Evolutionary conservation across 1,140 invertebrate species (phyloP).

Genomic region (Globodera ellingtonae): DNA sequence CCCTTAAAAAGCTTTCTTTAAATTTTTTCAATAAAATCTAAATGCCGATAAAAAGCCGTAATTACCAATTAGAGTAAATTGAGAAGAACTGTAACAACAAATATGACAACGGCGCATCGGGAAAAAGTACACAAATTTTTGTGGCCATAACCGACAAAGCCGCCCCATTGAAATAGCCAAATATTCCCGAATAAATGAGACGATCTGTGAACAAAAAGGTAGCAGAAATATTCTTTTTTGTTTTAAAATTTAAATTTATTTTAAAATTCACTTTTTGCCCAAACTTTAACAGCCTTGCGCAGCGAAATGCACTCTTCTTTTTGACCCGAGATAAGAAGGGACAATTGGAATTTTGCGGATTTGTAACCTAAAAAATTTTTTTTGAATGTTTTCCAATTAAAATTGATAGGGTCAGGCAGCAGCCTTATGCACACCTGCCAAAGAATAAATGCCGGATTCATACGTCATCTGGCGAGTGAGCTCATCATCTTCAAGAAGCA

Average conservation of each 20-base stretch:
- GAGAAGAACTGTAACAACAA: constrained; percentile 10
- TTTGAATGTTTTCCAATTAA: not conserved
- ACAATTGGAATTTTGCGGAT: not conserved
- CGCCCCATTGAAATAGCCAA: constrained; percentile 12
- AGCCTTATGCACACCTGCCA: not conserved
- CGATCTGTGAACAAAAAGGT: not conserved
- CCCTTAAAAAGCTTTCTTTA: not conserved
- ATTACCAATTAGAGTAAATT: constrained; percentile 13
- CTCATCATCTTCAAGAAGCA: not conserved
- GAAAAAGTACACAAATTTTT: constrained; percentile 22
- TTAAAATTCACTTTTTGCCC: constrained; percentile 19
- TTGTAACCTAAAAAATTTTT: not conserved
- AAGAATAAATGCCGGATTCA: not conserved
- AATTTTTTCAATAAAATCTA: not conserved
- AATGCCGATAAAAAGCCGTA: not conserved
- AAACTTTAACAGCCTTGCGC: constrained; percentile 5
- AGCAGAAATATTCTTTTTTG: not conserved
- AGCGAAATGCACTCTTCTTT: not conserved
- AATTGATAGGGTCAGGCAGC: not conserved
- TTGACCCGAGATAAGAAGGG: not conserved
- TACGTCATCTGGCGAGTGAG: not conserved
- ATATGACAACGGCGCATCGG: constrained; percentile 4
- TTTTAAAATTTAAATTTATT: not conserved
- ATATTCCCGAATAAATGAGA: constrained; percentile 4
- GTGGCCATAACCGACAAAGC: constrained; percentile 2